Conservation (phyloP, 2,113 vertebrate species). For the Myodes glareolus region DNA sequence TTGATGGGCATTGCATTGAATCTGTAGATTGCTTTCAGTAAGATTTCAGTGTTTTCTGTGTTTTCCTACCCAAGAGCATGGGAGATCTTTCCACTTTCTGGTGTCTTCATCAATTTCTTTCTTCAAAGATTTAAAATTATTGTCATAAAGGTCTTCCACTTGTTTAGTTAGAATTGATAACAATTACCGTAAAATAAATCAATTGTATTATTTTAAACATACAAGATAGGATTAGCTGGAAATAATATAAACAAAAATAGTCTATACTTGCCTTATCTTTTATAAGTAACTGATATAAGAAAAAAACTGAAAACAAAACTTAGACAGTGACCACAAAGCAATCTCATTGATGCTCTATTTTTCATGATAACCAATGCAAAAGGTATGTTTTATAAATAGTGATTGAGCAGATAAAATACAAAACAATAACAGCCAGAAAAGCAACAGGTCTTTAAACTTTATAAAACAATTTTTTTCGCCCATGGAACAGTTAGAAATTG, state of each 20-base stretch:
- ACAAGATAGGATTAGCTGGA: neutral
- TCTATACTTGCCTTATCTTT: neutral
- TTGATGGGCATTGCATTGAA: no score
- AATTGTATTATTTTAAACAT: neutral
- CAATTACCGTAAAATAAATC: neutral
- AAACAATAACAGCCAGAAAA: neutral
- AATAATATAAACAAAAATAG: neutral
- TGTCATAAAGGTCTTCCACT: no score
- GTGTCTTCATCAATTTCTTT: no score
- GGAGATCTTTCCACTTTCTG: no score
- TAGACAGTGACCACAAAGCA: neutral
- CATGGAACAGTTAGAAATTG: neutral
- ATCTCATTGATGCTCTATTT: neutral
- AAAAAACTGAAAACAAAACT: rapidly evolving
- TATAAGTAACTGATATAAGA: neutral
- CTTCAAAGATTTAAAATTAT: no score
- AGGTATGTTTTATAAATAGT: neutral
- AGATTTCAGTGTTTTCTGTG: no score
- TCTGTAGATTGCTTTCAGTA: no score
- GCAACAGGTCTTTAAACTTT: neutral
- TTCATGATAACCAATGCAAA: neutral
- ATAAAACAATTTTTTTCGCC: neutral
- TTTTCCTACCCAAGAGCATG: no score
- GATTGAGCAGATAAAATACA: neutral
- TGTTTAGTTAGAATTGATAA: neutral